phyloP scores from a whole-genome alignment of 2,888 invertebrate species.

The Rhingia rostrata region DNA sequence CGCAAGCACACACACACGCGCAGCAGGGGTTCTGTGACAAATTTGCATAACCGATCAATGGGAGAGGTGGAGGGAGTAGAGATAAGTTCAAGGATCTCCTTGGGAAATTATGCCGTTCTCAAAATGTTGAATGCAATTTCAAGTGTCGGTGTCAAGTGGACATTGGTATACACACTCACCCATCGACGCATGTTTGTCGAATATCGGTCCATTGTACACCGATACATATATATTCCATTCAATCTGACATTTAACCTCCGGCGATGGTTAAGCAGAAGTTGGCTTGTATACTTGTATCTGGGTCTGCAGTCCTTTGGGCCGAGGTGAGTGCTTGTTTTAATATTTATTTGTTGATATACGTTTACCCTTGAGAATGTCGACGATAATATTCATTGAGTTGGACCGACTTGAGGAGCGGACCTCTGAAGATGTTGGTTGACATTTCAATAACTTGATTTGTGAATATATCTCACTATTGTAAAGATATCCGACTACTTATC shows the following conservation, averaged over 20 bases:
- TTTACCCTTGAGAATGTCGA: constrained; percentile 60
- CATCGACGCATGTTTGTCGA: neutral
- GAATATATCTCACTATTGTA: constrained; percentile 5
- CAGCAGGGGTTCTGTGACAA: neutral
- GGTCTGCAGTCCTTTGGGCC: constrained; percentile 4
- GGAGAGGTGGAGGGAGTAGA: constrained; percentile 1
- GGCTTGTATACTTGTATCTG: neutral
- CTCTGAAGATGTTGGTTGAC: constrained; percentile 61
- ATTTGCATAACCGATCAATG: constrained; percentile 62
- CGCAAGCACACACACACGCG: neutral
- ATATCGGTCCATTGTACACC: neutral
- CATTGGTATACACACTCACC: constrained; percentile 17
- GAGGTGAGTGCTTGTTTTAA: constrained; percentile 55
- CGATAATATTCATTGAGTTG: constrained; percentile 57
- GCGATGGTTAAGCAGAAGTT: constrained; percentile 5
- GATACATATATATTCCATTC: constrained; percentile 12
- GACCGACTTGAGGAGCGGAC: constrained; percentile 5
- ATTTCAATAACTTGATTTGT: constrained; percentile 65
- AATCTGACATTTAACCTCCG: constrained; percentile 51
- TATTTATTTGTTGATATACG: constrained; percentile 66
- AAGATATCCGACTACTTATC: neutral
- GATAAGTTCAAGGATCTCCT: constrained; percentile 49
- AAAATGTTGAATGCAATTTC: constrained; percentile 64
- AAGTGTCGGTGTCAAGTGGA: constrained; percentile 57
- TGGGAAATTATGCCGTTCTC: constrained; percentile 35